Percentiles rank a stretch among this genome's conserved stretches.
Evolutionary conservation across 2,797 vertebrate genomes (phyloP).

Genomic region (Holocentrus rufus): DNA sequence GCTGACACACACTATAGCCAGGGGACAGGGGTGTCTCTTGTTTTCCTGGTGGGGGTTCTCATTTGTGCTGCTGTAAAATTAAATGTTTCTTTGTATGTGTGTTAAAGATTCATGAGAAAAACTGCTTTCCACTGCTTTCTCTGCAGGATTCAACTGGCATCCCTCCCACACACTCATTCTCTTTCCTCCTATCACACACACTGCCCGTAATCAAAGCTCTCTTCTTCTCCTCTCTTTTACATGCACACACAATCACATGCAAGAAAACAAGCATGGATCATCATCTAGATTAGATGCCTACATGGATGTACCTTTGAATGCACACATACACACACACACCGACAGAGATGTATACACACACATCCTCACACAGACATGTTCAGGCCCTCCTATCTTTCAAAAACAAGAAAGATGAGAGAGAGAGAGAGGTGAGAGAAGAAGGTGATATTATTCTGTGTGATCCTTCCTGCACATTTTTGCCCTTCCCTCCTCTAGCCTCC

Average conservation of each 20-base stretch:
- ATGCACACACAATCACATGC: slow-evolving; percentile 22
- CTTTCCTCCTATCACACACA: slow-evolving; percentile 50
- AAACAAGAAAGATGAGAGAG: slow-evolving; percentile 41
- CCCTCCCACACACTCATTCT: slow-evolving; percentile 64
- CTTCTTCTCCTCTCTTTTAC: slow-evolving; percentile 2
- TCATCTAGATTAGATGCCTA: not conserved
- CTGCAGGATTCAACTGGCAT: slow-evolving; percentile 55
- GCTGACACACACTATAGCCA: slow-evolving; percentile 38
- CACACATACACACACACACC: not conserved
- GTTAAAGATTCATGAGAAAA: slow-evolving; percentile 73
- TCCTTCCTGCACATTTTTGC: slow-evolving; percentile 61
- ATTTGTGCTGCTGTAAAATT: slow-evolving; percentile 68
- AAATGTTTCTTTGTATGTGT: slow-evolving; percentile 57
- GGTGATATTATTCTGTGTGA: slow-evolving; percentile 71
- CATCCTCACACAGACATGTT: not conserved
- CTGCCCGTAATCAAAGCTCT: slow-evolving; percentile 55
- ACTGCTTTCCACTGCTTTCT: slow-evolving; percentile 45
- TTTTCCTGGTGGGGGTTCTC: slow-evolving; percentile 50
- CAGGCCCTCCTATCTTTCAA: slow-evolving; percentile 44
- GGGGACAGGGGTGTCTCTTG: slow-evolving; percentile 43
- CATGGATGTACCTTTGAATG: not conserved
- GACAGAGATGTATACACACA: not conserved
- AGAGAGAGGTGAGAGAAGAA: slow-evolving; percentile 56
- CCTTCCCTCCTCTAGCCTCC: slow-evolving; percentile 53
- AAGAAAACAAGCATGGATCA: not conserved